These are phyloP conservation scores for Musca domestica DNA, from an alignment of 1,140 invertebrate genomes.

Conservation along the genomic window DNA sequence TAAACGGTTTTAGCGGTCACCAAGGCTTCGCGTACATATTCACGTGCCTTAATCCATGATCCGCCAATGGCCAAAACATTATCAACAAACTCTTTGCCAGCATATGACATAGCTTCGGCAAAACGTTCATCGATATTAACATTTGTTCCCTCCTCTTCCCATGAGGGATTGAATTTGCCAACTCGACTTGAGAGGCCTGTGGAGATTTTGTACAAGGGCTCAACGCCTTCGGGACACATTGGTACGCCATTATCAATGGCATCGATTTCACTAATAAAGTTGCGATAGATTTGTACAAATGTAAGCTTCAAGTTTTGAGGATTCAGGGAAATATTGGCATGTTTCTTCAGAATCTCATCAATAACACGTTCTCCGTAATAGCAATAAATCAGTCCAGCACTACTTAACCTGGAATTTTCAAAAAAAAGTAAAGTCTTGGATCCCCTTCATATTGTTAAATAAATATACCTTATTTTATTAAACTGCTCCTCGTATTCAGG, in stretches of 20 bases:
- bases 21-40: constrained; percentile 71
- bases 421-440: not conserved
- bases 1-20: constrained; percentile 65
- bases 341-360: constrained; percentile 55
- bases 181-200: constrained; percentile 79
- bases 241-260: constrained; percentile 94
- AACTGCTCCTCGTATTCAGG: constrained; percentile 57
- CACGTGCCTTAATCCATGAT: constrained; percentile 81
- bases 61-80: constrained; percentile 67
- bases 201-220: constrained; percentile 76
- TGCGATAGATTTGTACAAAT: constrained; percentile 85
- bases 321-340: constrained; percentile 50
- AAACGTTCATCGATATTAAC: constrained; percentile 62
- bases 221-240: constrained; percentile 64
- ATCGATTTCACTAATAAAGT: constrained; percentile 92
- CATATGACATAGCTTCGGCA: constrained; percentile 74
- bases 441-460: no score
- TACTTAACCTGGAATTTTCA: constrained; percentile 74
- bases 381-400: constrained; percentile 90
- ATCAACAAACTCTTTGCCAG: constrained; percentile 78
- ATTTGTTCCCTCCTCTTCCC: constrained; percentile 67
- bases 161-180: constrained; percentile 76
- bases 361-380: constrained; percentile 87
- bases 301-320: constrained; percentile 61
- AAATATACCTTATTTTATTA: constrained; percentile 56